These are phyloP conservation scores for Chaitophorus viminalis DNA, from an alignment of 2,888 invertebrate species.

Conservation along the genomic window DNA sequence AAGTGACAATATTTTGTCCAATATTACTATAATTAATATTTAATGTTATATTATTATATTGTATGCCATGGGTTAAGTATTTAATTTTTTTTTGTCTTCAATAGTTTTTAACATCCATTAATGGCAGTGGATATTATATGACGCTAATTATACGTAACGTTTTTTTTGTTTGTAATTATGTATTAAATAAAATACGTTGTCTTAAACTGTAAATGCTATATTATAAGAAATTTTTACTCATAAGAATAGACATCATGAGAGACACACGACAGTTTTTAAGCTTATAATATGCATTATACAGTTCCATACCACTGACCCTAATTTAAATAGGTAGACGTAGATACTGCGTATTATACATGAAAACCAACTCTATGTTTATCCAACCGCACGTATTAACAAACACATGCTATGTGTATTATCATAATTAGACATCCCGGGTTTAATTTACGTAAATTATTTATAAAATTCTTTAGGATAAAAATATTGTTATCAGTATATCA, in stretches of 20 bases:
- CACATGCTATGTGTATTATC: conserved; percentile 26
- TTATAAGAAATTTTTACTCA: background rate
- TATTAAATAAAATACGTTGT: too few relatives aligned
- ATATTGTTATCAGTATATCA: conserved; percentile 39
- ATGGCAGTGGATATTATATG: too few relatives aligned
- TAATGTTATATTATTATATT: too few relatives aligned
- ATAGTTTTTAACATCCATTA: too few relatives aligned
- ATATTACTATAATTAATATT: too few relatives aligned
- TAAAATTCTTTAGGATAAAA: conserved; percentile 1
- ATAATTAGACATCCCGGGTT: conserved; percentile 29
- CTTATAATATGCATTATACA: background rate
- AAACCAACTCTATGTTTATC: background rate
- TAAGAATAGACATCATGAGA: background rate
- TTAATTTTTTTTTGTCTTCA: too few relatives aligned
- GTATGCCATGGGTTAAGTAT: too few relatives aligned
- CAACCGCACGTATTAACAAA: background rate
- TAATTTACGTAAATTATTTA: conserved; percentile 47
- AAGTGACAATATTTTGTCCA: too few relatives aligned
- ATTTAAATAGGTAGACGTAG: conserved; percentile 22
- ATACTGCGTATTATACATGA: background rate
- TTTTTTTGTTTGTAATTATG: too few relatives aligned
- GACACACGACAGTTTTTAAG: background rate
- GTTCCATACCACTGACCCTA: background rate
- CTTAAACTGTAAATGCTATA: background rate
- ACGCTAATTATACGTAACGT: too few relatives aligned